These are phyloP conservation scores for Creontiades dilutus DNA, from an alignment of 2,888 invertebrate species.

Conservation along the genomic window DNA sequence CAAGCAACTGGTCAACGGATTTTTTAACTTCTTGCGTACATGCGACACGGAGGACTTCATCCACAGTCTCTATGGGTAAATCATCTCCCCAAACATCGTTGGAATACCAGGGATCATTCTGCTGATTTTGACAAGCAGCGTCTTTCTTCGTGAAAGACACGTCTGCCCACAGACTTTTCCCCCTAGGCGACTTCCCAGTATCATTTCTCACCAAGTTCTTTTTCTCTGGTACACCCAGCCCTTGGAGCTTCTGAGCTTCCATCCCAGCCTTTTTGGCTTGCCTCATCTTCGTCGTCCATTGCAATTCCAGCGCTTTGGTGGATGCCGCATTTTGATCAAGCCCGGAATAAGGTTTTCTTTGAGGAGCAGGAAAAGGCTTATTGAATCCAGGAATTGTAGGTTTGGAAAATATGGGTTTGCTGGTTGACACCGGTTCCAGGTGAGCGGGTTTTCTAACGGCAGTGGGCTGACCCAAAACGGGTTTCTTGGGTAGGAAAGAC, in stretches of 20 bases:
- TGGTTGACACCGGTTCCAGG: background rate
- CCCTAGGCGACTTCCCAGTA: conserved; percentile 46
- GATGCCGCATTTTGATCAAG: conserved; percentile 50
- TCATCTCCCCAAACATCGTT: conserved; percentile 71
- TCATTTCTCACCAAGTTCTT: conserved; percentile 22
- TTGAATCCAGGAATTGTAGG: background rate
- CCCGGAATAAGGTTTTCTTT: background rate
- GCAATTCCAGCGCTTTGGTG: conserved; percentile 56
- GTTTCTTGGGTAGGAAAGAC: conserved; percentile 55
- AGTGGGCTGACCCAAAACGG: background rate
- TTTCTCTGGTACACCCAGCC: background rate
- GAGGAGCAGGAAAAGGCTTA: conserved; percentile 20
- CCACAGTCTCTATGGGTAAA: conserved; percentile 50
- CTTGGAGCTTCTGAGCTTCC: conserved; percentile 30
- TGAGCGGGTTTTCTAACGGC: background rate
- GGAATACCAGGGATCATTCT: conserved; percentile 68
- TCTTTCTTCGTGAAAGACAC: conserved; percentile 23
- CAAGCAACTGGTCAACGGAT: background rate
- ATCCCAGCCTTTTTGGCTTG: conserved; percentile 48
- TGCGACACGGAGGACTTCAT: conserved; percentile 34
- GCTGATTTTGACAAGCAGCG: conserved; percentile 48
- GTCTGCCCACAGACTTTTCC: conserved; percentile 41
- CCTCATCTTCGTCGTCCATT: conserved; percentile 63
- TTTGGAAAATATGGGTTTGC: background rate
- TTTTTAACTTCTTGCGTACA: conserved; percentile 56